These are phyloP conservation scores for Polyergus mexicanus DNA, from an alignment of 1,140 invertebrate species.

Conservation along the genomic window DNA sequence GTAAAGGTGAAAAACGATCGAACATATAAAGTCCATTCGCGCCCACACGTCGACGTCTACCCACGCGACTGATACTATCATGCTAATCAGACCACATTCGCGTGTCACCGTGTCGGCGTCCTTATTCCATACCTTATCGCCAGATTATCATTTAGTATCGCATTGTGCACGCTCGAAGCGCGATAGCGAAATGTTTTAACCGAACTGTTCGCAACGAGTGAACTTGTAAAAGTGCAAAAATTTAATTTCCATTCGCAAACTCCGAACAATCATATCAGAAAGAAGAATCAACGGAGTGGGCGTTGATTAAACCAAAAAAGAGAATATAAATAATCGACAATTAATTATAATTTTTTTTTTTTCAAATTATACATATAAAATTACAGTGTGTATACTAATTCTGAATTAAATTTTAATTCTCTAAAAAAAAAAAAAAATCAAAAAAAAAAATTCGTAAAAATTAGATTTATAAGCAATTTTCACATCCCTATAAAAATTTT, in stretches of 20 bases:
- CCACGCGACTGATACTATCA: conserved; percentile 50
- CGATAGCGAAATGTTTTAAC: conserved; percentile 33
- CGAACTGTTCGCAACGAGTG: background rate
- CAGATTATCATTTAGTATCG: conserved; percentile 58
- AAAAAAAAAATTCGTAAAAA: background rate
- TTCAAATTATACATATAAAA: background rate
- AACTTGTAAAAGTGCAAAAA: conserved; percentile 27
- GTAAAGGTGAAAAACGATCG: conserved; percentile 46
- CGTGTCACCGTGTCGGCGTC: conserved; percentile 36
- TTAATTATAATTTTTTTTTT: background rate
- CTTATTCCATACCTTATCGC: conserved; percentile 48
- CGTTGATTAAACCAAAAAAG: conserved; percentile 2
- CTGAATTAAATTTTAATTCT: background rate
- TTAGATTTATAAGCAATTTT: background rate
- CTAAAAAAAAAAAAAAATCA: background rate
- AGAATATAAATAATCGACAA: background rate
- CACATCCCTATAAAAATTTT: background rate
- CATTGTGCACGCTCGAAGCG: conserved; percentile 27
- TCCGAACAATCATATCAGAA: background rate
- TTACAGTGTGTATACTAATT: background rate
- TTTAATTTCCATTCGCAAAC: conserved; percentile 11
- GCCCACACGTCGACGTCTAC: conserved; percentile 17
- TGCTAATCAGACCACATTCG: conserved; percentile 50
- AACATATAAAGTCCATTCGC: conserved; percentile 39
- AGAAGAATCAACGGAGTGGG: conserved; percentile 15